Evolutionary conservation across 2,888 invertebrate genomes (phyloP), one percentile per base, ranked within the genome.

Genomic region (Agrotis clavis): DNA sequence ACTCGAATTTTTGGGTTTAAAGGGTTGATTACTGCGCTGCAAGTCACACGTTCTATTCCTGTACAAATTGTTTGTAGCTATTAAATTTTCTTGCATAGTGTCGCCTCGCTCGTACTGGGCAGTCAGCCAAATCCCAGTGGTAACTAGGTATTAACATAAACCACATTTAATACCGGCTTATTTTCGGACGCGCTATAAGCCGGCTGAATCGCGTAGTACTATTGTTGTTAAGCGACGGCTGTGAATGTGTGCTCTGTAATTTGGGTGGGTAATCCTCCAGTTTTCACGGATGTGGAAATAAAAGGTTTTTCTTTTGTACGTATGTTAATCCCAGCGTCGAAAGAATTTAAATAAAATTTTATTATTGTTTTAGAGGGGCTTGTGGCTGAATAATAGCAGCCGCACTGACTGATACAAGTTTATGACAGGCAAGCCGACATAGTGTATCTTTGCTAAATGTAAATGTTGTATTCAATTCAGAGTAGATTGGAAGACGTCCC

Each of bases 81-180:
- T 60, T n/a, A n/a, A 35, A 41, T 41, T 4, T 54, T 19, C 13
- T 53, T 4, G 47, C n/a, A 25, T 53, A 3, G 57, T 59, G 6
- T 21, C 9, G 62, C 57, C 47, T 41, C 18, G 57, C 53, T 53
- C 5, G 9, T 9, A 13, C 30, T 11, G 68, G 63, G 25, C 64
- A 16, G 2, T 30, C 7, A 9, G 14, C 47, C 2, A 11, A n/a
- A 4, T 14, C 3, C 18, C 48, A 6, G 74, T 53, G 50, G 64
- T 82, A 67, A 71, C 80, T 64, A 83, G 83, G 53, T 70, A 66
- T 70, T 67, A 79, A 62, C 83, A 83, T 83, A 83, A 83, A 79
- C 80, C 83, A 83, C 83, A 68, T 83, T 79, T 83, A 81, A 81
- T 83, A 59, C 83, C 60, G 47, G 80, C 60, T 81, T 83, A 81